Base-by-base conservation (phyloP, 1,140 invertebrate genomes). In the Bombus fervidus region DNA sequence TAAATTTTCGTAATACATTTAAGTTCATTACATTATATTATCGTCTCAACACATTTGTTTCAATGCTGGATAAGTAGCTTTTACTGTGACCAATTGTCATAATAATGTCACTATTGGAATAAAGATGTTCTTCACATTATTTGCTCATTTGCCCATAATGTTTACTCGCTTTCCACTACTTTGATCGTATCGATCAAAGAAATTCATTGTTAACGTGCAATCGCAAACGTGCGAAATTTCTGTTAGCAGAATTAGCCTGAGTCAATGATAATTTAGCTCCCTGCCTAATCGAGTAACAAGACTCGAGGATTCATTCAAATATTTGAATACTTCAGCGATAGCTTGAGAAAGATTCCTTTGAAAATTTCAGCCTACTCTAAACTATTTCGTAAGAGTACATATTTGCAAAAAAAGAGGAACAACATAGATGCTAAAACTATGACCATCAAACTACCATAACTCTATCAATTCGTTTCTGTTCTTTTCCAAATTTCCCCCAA, bases 101-200 rank as follows among this genome's bases (percentile, higher is more conserved):
- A 74, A 74, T 18, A 74, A 74, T 8, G 10, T 25, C 28, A 18
- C 10, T 53, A 22, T 53, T 53, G 12, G 34, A 39, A 76, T 37
- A 9, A 76, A 76, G 53, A 76, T 22, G 9, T 59, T 39, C 8
- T 28, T 59, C 13, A 3, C 2, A 18, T 59, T 76, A 31, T 37
- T 75, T 37, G 12, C 34, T 13, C 25, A 76, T 37, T 37, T 59
- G 53, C 39, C 1, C 6, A 6, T 34, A 47, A 59, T 59, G 28
- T 39, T 76, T 39, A 39, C 22, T 15, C 8, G n/a, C 8, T 59
- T 59, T 57, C 1, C 6, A 15, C 1, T 59, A 59, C 18, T n/a
- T n/a, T n/a, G 28, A n/a, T 13, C 4, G 2, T n/a, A n/a, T n/a
- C 4, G 28, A 12, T 0, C n/a, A n/a, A 62, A 12, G 1, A n/a